phyloP scores from a whole-genome alignment of 2,888 invertebrate genomes.

The Cantharis rustica region DNA sequence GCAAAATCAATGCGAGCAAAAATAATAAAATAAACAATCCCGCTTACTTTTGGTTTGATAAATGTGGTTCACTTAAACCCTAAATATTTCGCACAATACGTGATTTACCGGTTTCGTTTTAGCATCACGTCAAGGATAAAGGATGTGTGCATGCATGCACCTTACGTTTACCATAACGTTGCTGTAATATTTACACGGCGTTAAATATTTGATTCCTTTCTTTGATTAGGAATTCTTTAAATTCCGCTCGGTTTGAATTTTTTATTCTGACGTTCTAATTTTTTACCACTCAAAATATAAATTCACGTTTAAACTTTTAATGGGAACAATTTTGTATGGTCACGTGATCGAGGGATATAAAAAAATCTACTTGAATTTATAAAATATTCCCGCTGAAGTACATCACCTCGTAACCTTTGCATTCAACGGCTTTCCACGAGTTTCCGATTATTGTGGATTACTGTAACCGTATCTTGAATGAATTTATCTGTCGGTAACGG shows the following conservation, averaged over 20 bases:
- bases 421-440: neutral
- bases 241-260: neutral
- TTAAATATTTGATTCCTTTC: neutral
- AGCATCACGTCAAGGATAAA: neutral
- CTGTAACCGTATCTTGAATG: slow-evolving; percentile 2
- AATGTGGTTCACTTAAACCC: neutral
- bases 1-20: neutral
- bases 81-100: neutral
- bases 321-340: neutral
- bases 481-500: slow-evolving; percentile 4
- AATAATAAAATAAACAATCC: neutral
- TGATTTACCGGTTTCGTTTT: neutral
- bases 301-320: neutral
- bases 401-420: neutral
- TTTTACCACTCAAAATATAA: neutral
- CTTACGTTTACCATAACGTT: neutral
- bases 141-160: neutral
- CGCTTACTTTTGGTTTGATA: neutral
- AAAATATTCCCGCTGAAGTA: neutral
- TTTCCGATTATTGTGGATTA: slow-evolving; percentile 5
- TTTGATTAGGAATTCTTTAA: neutral
- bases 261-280: neutral
- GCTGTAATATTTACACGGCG: neutral
- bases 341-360: neutral
- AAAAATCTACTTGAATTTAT: neutral